Conservation (phyloP, 2,888 invertebrate genomes). For the Noctua janthe region DNA sequence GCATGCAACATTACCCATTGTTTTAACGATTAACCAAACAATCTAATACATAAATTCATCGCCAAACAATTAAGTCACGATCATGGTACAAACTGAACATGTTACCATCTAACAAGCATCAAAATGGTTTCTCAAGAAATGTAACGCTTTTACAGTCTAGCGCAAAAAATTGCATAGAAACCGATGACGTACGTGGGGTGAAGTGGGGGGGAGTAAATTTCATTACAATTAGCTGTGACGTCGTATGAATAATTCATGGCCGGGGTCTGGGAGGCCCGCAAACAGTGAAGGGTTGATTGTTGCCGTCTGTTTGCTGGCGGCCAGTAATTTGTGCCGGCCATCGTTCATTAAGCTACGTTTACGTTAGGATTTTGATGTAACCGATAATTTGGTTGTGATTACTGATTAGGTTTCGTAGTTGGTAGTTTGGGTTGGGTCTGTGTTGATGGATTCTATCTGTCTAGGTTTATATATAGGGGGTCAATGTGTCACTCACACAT, state of each 20-base stretch:
- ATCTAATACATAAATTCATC: conserved; percentile 40
- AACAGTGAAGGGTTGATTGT: conserved; percentile 88
- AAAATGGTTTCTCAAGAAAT: conserved; percentile 57
- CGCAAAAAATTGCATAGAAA: conserved; percentile 64
- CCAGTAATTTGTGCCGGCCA: conserved; percentile 79
- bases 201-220: conserved; percentile 85
- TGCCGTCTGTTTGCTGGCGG: conserved; percentile 73
- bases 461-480: neutral
- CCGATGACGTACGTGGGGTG: conserved; percentile 62
- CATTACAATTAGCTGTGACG: conserved; percentile 89
- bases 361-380: conserved; percentile 69
- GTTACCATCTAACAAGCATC: conserved; percentile 20
- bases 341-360: conserved; percentile 77
- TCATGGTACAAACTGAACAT: conserved; percentile 22
- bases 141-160: conserved; percentile 40
- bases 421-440: conserved; percentile 20
- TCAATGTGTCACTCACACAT: neutral
- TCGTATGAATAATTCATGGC: conserved; percentile 87
- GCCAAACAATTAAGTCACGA: conserved; percentile 34
- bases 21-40: conserved; percentile 19
- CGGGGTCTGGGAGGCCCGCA: conserved; percentile 79
- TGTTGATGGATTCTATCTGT: conserved; percentile 6
- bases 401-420: conserved; percentile 48
- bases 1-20: conserved; percentile 18
- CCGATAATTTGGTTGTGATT: conserved; percentile 66